phyloP scores from a whole-genome alignment of 2,797 vertebrate species.

The Notoglanidium macrostoma region DNA sequence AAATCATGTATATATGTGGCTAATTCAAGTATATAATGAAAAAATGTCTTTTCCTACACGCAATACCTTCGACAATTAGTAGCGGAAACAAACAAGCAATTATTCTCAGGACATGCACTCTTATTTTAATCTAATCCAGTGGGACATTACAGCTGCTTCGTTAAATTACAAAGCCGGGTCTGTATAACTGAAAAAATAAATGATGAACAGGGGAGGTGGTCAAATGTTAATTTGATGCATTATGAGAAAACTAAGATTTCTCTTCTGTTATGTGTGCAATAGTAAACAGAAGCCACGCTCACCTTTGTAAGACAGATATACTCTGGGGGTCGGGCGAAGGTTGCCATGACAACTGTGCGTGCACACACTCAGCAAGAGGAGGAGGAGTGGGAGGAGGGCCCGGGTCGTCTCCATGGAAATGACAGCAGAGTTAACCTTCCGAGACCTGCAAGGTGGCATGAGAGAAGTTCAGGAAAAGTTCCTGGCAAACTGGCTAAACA shows the following conservation, averaged over 20 bases:
- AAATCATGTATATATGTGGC: neutral
- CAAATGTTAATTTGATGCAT: neutral
- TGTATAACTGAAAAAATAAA: neutral
- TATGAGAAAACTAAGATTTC: neutral
- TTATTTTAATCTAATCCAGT: neutral
- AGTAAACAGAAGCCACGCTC: slow-evolving; percentile 48
- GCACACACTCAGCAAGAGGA: slow-evolving; percentile 61
- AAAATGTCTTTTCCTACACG: neutral
- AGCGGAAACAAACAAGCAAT: neutral
- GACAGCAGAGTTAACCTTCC: slow-evolving; percentile 61
- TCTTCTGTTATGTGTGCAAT: slow-evolving; percentile 22
- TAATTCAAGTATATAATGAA: neutral
- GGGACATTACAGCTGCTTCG: neutral
- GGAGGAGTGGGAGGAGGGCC: slow-evolving; percentile 59
- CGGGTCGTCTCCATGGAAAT: slow-evolving; percentile 60
- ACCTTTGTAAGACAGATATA: slow-evolving; percentile 68
- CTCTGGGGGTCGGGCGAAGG: slow-evolving; percentile 62
- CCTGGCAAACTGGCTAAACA: slow-evolving; percentile 14
- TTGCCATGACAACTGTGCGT: slow-evolving; percentile 62
- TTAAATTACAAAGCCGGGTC: neutral
- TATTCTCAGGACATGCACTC: neutral
- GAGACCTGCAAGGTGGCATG: slow-evolving; percentile 56
- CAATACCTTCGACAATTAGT: neutral
- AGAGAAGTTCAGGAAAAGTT: slow-evolving; percentile 45
- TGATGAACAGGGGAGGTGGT: neutral